These are phyloP conservation scores for Rhopalosiphum padi DNA, from an alignment of 1,140 invertebrate species.

Conservation along the genomic window DNA sequence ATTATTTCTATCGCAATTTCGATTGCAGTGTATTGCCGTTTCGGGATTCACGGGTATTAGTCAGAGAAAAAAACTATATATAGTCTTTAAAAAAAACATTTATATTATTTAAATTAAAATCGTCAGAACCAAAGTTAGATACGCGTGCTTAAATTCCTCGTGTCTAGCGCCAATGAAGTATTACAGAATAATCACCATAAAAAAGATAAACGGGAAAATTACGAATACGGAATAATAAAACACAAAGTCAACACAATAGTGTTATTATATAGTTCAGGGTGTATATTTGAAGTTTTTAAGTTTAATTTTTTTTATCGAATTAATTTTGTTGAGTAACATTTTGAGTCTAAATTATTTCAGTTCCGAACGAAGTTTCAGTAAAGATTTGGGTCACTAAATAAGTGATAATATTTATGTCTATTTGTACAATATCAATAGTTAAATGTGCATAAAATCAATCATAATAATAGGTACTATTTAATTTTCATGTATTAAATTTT, in stretches of 20 bases:
- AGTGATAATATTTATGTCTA: no score
- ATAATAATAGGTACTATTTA: no score
- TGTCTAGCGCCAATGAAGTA: slow-evolving; percentile 26
- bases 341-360: background rate
- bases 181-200: background rate
- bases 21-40: background rate
- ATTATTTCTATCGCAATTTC: background rate
- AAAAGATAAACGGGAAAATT: slow-evolving; percentile 1
- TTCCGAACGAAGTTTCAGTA: background rate
- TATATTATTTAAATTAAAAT: background rate
- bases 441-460: no score
- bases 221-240: slow-evolving; percentile 24
- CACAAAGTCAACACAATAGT: background rate
- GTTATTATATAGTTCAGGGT: background rate
- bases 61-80: background rate
- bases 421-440: no score
- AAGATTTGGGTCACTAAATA: background rate
- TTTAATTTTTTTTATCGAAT: background rate
- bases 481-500: no score
- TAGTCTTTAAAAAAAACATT: background rate
- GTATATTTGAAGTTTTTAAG: background rate
- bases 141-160: background rate
- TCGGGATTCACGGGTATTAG: background rate
- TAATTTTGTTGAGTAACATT: background rate
- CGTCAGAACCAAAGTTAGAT: background rate